phyloP scores from a whole-genome alignment of 2,797 vertebrate species.

The Merluccius polli region DNA sequence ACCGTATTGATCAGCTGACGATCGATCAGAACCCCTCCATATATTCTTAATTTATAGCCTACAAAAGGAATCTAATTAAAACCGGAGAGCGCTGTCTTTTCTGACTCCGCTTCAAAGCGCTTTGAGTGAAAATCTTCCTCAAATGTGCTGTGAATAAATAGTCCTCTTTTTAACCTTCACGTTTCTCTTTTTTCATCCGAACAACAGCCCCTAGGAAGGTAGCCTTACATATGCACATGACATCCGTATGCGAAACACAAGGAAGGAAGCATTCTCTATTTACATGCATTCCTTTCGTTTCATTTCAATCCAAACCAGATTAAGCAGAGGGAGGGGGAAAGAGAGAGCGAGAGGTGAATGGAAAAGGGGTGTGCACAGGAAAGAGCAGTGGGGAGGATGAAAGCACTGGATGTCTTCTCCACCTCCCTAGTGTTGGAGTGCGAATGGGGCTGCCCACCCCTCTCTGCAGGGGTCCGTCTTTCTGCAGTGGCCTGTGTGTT shows the following conservation, averaged over 20 bases:
- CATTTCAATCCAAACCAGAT: slow-evolving; percentile 30
- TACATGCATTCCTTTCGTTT: not conserved
- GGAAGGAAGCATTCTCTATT: slow-evolving; percentile 10
- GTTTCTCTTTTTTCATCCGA: too few relatives aligned
- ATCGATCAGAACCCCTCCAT: slow-evolving; percentile 10
- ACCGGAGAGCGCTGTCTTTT: not conserved
- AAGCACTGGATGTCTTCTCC: slow-evolving; percentile 32
- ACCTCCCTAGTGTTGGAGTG: slow-evolving; percentile 34
- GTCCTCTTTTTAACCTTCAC: not conserved
- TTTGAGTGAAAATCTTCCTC: not conserved
- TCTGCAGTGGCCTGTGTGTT: slow-evolving; percentile 25
- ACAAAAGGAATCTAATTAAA: not conserved
- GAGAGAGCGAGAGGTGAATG: not conserved
- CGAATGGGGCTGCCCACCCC: slow-evolving; percentile 50
- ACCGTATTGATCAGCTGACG: slow-evolving; percentile 19
- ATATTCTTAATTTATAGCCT: slow-evolving; percentile 9
- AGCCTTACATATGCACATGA: not conserved
- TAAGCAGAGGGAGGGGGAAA: not conserved
- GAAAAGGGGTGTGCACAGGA: slow-evolving; percentile 2
- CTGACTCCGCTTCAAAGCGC: slow-evolving; percentile 1
- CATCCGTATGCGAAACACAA: slow-evolving; percentile 10
- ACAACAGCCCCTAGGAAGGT: not conserved
- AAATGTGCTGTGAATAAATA: not conserved
- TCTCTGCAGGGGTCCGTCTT: slow-evolving; percentile 36
- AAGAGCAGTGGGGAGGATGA: slow-evolving; percentile 21